Evolutionary conservation across 2,888 invertebrate genomes (phyloP), one percentile per base, ranked within the genome.

Genomic region (Chaitophorus viminalis): DNA sequence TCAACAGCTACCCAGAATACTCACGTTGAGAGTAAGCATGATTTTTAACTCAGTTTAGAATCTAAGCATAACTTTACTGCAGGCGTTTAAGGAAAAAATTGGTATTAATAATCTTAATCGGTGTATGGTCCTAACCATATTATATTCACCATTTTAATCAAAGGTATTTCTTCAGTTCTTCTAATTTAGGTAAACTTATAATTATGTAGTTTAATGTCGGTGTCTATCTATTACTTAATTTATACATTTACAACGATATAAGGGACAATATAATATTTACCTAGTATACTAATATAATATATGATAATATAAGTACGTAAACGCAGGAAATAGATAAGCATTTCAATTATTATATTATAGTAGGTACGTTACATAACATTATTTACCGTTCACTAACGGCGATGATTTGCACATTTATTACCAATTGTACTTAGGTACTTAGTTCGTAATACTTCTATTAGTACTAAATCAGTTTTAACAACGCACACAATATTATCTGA

Each of bases 1-100:
- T 90, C 95, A 95, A 18, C 97, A 97, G 91, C 97, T 97, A 90
- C 97, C 98, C 0, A 93, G 98, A 90, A 98, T 98, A 90, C 92
- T 98, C n/a, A 98, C 98, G 0, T 92, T 98, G 46, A 90, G 90
- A 89, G 90, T 90, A 89, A 89, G 85, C 81, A 36, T 14, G 52
- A 31, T 9, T 29, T 8, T 46, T 46, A 46, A 11, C 14, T 46
- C 11, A 1, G 14, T 46, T 1, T 46, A 46, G 3, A 46, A 14
- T 46, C 46, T 46, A 46, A 46, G 14, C 46, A 46, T 46, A 14
- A 46, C 11, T 46, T 39, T n/a, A 6, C 3, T 5, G 11, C 46
- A 11, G 46, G 11, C 14, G 46, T 14, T 46, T 46, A 11, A 14
- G 46, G 46, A 46, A 46, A 11, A 46, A 46, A 46, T 46, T 46